These are phyloP conservation scores for Malacoctenus gilli DNA, from an alignment of 2,797 vertebrate genomes.

Conservation along the genomic window DNA sequence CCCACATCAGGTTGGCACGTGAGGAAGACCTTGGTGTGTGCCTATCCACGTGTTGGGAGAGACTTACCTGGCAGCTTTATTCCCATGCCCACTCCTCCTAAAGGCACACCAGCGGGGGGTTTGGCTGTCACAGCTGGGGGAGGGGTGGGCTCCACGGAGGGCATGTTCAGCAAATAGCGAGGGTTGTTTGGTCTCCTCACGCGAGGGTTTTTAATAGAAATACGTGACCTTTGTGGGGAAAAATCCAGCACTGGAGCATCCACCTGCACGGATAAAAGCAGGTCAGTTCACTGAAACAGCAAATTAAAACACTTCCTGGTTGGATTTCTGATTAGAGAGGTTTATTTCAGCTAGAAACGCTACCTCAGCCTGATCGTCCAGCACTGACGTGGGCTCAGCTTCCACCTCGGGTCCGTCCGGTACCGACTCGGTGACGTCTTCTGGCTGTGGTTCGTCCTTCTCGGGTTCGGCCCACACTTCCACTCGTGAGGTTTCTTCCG, in stretches of 20 bases:
- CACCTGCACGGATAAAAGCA: slow-evolving; percentile 40
- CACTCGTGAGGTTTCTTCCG: too few species aligned
- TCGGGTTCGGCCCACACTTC: background rate
- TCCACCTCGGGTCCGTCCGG: slow-evolving; percentile 1
- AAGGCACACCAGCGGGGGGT: slow-evolving; percentile 47
- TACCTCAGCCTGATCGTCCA: slow-evolving; percentile 53
- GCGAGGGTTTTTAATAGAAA: slow-evolving; percentile 76
- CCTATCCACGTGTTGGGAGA: too few species aligned
- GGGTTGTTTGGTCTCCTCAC: slow-evolving; percentile 77
- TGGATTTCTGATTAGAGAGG: background rate
- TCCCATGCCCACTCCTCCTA: slow-evolving; percentile 66
- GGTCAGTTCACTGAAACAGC: background rate
- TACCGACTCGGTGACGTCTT: slow-evolving; percentile 4
- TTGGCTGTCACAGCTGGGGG: slow-evolving; percentile 21
- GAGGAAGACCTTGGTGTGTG: too few species aligned
- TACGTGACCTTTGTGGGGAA: slow-evolving; percentile 74
- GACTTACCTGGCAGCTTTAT: slow-evolving; percentile 78
- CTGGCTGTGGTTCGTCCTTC: slow-evolving; percentile 4
- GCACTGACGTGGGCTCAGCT: background rate
- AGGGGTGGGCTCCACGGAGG: slow-evolving; percentile 69
- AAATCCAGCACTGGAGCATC: slow-evolving; percentile 67
- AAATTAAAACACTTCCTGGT: background rate
- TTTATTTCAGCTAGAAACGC: slow-evolving; percentile 4
- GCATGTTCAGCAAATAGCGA: slow-evolving; percentile 72
- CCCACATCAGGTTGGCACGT: background rate